Base-by-base conservation (phyloP, 2,888 invertebrate genomes). In the Serripes groenlandicus region DNA sequence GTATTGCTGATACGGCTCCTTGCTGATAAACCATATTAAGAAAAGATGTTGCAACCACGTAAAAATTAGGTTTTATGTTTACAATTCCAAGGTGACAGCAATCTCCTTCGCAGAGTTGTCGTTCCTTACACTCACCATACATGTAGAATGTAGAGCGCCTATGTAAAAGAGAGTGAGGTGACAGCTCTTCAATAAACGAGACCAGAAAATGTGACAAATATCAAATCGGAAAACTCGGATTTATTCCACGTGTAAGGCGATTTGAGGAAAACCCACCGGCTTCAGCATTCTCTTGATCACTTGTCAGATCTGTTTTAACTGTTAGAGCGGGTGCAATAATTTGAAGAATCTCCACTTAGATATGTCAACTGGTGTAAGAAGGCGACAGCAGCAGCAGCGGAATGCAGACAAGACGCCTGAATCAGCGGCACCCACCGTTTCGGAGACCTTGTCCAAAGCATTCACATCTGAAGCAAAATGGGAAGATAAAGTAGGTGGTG, bases 401-500 rank as follows among this genome's bases (percentile, higher is more conserved):
- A 86, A 78, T 69, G 60, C 75, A 11, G 86, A 85, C 26, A 83
- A 86, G 77, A 66, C 66, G 52, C 35, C 58, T 52, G 77, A 88
- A 72, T 26, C 78, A 3, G 70, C 76, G 35, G 72, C 42, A 21
- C 78, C 83, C 30, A 87, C 83, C 11, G 64, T 88, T 32, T 75
- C 82, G 15, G 81, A 83, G 34, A 84, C 87, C 11, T 34, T 89
- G 26, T 76, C 88, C 7, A 90, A 87, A 81, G 90, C 90, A 26
- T 79, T 90, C 37, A 88, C 84, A 30, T 68, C 90, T 21, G 90
- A 89, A 75, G 87, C 91, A 37, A 83, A 78, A 32, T 91, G 91
- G 91, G 81, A 83, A 18, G 91, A 91, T 60, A 91, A 91, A 83
- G 91, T 76, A 15, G 26, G 56, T 56, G n/a, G n/a, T n/a, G n/a